phyloP scores from a whole-genome alignment of 2,888 invertebrate genomes.

The Lomographa bimaculata region DNA sequence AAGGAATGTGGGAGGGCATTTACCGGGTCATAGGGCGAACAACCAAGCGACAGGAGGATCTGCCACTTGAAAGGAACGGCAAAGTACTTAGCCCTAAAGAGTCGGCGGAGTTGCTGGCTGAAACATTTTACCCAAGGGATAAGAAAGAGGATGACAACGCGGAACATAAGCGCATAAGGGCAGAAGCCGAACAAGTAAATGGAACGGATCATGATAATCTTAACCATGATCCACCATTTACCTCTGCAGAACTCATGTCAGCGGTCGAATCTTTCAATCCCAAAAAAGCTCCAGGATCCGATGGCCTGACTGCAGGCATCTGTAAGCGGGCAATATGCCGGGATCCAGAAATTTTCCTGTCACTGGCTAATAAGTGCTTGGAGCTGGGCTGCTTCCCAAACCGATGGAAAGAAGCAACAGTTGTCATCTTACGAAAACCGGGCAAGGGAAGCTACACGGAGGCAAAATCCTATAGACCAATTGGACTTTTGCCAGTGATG shows the following conservation, averaged over 20 bases:
- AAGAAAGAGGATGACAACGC: neutral
- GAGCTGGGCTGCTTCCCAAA: slow-evolving; percentile 20
- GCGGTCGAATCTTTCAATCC: slow-evolving; percentile 10
- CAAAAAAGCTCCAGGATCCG: too few species aligned
- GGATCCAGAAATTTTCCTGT: too few species aligned
- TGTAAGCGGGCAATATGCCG: too few species aligned
- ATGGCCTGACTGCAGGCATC: too few species aligned
- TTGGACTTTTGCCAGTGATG: too few species aligned
- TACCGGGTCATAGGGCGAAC: slow-evolving; percentile 2
- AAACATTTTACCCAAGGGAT: slow-evolving; percentile 9
- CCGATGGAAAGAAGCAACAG: slow-evolving; percentile 28
- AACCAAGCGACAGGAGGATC: neutral
- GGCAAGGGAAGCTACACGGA: slow-evolving; percentile 26
- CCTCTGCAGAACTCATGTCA: slow-evolving; percentile 3
- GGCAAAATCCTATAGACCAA: too few species aligned
- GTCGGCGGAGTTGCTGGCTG: slow-evolving; percentile 1
- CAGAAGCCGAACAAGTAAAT: neutral
- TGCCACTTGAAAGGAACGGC: neutral
- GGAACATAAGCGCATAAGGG: too few species aligned
- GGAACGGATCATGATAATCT: neutral
- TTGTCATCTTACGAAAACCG: slow-evolving; percentile 29
- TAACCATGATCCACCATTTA: slow-evolving; percentile 21
- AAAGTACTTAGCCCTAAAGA: neutral
- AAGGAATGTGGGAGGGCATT: too few species aligned
- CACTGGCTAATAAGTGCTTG: slow-evolving; percentile 30